These are phyloP conservation scores for Acipenser transmontanus DNA, from an alignment of 2,797 vertebrate genomes.

Conservation along the genomic window DNA sequence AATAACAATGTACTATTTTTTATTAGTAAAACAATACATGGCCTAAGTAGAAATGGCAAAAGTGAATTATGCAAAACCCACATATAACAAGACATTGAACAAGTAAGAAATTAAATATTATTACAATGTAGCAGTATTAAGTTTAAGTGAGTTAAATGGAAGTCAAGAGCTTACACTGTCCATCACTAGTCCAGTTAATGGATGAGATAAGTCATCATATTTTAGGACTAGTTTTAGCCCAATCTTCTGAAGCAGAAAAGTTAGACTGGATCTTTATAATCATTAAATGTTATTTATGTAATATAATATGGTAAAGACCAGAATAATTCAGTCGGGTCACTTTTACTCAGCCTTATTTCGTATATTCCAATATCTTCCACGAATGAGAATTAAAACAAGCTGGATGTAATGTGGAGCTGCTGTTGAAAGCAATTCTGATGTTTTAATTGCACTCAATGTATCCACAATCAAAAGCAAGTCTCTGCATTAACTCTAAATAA, in stretches of 20 bases:
- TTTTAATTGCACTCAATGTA: constrained; percentile 22
- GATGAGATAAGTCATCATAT: background rate
- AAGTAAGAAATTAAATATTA: too few relatives aligned
- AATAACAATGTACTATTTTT: too few relatives aligned
- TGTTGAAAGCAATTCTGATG: constrained; percentile 22
- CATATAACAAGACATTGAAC: too few relatives aligned
- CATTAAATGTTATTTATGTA: background rate
- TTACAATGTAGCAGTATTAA: too few relatives aligned
- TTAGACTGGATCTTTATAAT: constrained; percentile 1
- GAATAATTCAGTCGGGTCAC: background rate
- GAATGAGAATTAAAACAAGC: too few relatives aligned
- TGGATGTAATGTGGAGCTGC: constrained; percentile 14
- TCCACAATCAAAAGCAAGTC: constrained; percentile 20
- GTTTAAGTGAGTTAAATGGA: too few relatives aligned
- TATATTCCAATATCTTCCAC: constrained; percentile 16
- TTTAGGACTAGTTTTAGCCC: background rate
- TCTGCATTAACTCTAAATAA: constrained; percentile 23
- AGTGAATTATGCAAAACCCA: too few relatives aligned
- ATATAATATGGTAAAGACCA: too few relatives aligned
- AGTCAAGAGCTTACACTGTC: too few relatives aligned
- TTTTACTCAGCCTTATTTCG: constrained; percentile 11
- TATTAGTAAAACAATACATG: too few relatives aligned
- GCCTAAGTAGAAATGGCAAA: too few relatives aligned
- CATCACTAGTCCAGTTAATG: background rate
- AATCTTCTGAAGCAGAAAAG: background rate